A percentile compares a stretch with the other conserved stretches of the same genome.
These are phyloP conservation scores for Hemicentrotus pulcherrimus DNA, from an alignment of 35 echinoderm and acorn worm species.

Conservation along the genomic window DNA sequence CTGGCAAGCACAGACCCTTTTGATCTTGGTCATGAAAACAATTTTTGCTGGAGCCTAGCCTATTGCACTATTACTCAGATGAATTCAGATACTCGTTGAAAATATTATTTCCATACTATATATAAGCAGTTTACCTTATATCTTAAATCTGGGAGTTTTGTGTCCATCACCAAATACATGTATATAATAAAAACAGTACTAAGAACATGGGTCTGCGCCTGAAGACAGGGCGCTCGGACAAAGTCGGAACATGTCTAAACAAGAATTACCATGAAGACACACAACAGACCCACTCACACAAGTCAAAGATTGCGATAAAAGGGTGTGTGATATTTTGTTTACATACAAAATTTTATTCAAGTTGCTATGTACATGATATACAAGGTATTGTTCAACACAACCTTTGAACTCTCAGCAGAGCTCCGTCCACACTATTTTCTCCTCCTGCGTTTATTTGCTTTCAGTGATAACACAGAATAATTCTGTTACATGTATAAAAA, in stretches of 20 bases:
- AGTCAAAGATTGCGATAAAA: background rate
- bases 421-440: background rate
- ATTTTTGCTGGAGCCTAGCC: background rate
- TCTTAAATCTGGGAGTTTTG: background rate
- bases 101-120: too few relatives aligned
- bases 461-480: background rate
- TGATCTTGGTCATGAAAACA: background rate
- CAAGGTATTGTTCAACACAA: background rate
- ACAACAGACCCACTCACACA: background rate
- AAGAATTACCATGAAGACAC: background rate
- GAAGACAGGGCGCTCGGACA: background rate
- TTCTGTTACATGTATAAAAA: background rate
- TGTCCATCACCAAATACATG: too few relatives aligned
- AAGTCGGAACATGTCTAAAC: background rate
- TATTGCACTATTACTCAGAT: too few relatives aligned
- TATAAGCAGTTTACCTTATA: background rate
- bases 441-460: background rate
- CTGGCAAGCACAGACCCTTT: background rate
- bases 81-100: too few relatives aligned
- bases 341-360: constrained; percentile 15
- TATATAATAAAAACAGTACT: background rate
- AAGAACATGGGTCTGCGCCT: background rate
- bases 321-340: background rate
- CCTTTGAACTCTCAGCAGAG: background rate
- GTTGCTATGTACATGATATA: background rate